These are phyloP conservation scores for Symphodus melops DNA, from an alignment of 2,113 vertebrate genomes.

Conservation along the genomic window DNA sequence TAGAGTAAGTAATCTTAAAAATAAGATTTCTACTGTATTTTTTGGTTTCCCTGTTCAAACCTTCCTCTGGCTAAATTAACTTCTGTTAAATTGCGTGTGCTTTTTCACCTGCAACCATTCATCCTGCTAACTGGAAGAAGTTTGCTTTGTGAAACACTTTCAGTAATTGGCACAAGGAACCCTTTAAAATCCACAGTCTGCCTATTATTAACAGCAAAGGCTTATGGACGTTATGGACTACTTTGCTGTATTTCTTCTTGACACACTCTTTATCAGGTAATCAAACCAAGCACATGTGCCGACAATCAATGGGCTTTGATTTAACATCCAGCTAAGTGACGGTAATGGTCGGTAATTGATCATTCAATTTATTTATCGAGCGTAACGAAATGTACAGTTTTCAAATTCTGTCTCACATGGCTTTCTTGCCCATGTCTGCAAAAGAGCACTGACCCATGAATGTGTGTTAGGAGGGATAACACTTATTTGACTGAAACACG, in stretches of 20 bases:
- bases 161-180: slow-evolving; percentile 31
- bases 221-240: slow-evolving; percentile 30
- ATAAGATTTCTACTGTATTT: no score
- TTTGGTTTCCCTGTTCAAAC: not conserved
- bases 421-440: slow-evolving; percentile 29
- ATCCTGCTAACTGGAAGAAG: slow-evolving; percentile 13
- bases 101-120: slow-evolving; percentile 25
- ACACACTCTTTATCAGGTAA: slow-evolving; percentile 42
- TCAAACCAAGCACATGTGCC: slow-evolving; percentile 38
- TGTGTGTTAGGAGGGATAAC: slow-evolving; percentile 19
- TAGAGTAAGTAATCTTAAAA: no score
- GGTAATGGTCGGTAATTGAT: slow-evolving; percentile 43
- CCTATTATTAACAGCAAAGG: slow-evolving; percentile 32
- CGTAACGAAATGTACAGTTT: slow-evolving; percentile 30
- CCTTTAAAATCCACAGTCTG: slow-evolving; percentile 38
- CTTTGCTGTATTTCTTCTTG: slow-evolving; percentile 41
- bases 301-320: slow-evolving; percentile 40
- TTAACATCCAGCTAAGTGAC: slow-evolving; percentile 42
- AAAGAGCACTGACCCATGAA: slow-evolving; percentile 16
- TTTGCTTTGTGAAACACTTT: slow-evolving; percentile 19
- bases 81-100: not conserved
- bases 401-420: slow-evolving; percentile 25
- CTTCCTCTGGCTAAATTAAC: not conserved
- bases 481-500: slow-evolving; percentile 41
- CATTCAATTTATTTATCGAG: slow-evolving; percentile 47